Evolutionary conservation across 2,888 invertebrate species (phyloP).

Genomic region (Bruchidius siliquastri): DNA sequence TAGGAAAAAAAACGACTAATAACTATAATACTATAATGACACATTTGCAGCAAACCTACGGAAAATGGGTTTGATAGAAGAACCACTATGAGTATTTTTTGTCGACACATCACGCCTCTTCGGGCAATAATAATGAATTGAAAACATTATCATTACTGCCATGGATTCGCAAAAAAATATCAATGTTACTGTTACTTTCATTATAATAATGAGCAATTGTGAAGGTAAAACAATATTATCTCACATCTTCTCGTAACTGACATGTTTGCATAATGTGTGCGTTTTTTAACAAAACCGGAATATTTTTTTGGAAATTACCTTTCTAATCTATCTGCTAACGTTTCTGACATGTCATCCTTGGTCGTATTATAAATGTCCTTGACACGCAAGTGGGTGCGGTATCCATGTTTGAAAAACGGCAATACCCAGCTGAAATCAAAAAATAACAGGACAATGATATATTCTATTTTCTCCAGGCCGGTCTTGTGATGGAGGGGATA

Average conservation of each 20-base stretch:
- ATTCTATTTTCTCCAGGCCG: no score
- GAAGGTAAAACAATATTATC: background rate
- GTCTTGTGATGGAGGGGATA: no score
- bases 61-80: no score
- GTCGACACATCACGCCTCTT: no score
- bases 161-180: no score
- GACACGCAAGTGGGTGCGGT: constrained; percentile 55
- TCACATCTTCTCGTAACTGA: background rate
- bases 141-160: no score
- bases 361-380: constrained; percentile 62
- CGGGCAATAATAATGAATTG: no score
- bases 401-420: constrained; percentile 59
- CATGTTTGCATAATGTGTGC: background rate
- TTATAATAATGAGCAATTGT: background rate
- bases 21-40: no score
- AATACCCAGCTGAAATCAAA: constrained; percentile 59
- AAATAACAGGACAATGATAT: background rate
- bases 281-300: background rate
- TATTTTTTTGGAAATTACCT: constrained; percentile 37
- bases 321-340: constrained; percentile 61
- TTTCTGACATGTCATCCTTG: constrained; percentile 56
- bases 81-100: no score
- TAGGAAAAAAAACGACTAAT: no score
- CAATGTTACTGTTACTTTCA: background rate
- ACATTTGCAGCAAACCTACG: no score